Base-by-base conservation (phyloP, 1,140 invertebrate genomes). In the Centruroides sculpturatus region DNA sequence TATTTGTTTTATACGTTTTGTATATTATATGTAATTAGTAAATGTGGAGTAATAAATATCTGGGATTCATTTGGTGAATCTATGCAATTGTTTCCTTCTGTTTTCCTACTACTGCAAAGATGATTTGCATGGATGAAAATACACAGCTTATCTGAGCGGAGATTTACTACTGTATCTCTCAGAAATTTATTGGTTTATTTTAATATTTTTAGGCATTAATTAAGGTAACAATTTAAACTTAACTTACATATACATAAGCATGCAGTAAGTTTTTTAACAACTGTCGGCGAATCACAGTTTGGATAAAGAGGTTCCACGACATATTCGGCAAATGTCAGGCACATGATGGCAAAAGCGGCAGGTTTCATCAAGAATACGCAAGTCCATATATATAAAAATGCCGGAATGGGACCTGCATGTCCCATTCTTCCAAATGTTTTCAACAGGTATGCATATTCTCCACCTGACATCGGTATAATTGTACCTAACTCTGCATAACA, bases 401-500 rank as follows among this genome's bases (percentile, higher is more conserved):
- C 82, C 0, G 87, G 86, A 9, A 90, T 67, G 3, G 81, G 81
- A 4, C 86, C 86, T 73, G 81, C 84, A 3, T 66, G 56, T 70
- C 74, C 65, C 71, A 73, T 10, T 65, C 71, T 48, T 68, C 75
- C 23, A 71, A 75, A 60, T 66, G 68, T 5, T 68, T 69, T 51
- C 66, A 71, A 51, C n/a, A 36, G 60, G 70, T 89, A 91, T 0
- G 84, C 81, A 72, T 89, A 89, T 73, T 90, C 87, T 3, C 85
- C 87, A 3, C 88, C 88, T 3, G 89, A 90, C 69, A 85, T 79
- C 1, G 84, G 82, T 61, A 80, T 76, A 56, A 75, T 71, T 7
- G 75, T 77, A 3, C 78, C 78, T 56, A 93, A 77, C 74, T 94
- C 90, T 0, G 87, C 87, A 70, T 90, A 92, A 70, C 86, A 91